Percentiles rank a stretch among this genome's conserved stretches.
Conservation (phyloP, 2,888 invertebrate species). For the Drosophila borealis region DNA sequence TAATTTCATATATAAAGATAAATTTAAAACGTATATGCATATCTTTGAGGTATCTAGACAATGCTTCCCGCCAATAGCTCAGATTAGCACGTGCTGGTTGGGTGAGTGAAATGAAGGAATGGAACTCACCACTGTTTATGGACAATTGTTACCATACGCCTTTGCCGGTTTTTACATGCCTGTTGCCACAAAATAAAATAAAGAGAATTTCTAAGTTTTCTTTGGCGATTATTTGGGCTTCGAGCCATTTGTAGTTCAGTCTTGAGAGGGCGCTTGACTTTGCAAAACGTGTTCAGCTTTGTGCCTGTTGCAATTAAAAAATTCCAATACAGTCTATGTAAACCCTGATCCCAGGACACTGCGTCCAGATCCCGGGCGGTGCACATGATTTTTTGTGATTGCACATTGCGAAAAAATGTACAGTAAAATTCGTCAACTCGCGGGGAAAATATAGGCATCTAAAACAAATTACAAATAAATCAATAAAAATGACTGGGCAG, state of each 20-base stretch:
- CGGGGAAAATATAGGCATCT: constrained; percentile 7
- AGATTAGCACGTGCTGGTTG: constrained; percentile 32
- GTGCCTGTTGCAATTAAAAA: constrained; percentile 8
- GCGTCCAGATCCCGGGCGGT: neutral
- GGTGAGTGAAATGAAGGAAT: neutral
- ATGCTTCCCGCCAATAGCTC: constrained; percentile 30
- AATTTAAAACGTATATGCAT: no score
- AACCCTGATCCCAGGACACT: constrained; percentile 13
- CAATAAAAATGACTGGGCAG: constrained; percentile 33
- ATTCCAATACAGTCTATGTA: neutral
- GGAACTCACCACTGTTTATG: constrained; percentile 58
- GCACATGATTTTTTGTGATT: neutral
- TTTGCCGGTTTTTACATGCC: constrained; percentile 38
- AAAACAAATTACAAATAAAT: constrained; percentile 24
- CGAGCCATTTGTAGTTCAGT: constrained; percentile 67
- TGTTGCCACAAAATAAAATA: constrained; percentile 53
- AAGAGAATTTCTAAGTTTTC: constrained; percentile 82
- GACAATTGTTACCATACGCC: constrained; percentile 50
- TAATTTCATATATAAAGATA: no score
- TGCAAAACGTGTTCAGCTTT: constrained; percentile 60
- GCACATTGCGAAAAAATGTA: neutral
- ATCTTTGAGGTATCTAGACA: neutral
- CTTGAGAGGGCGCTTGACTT: constrained; percentile 71
- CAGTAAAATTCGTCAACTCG: constrained; percentile 1
- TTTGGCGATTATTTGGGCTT: constrained; percentile 72